Evolutionary conservation across 1,140 invertebrate genomes (phyloP), one percentile per base, ranked within the genome.

Genomic region (Eubasilissa regina): DNA sequence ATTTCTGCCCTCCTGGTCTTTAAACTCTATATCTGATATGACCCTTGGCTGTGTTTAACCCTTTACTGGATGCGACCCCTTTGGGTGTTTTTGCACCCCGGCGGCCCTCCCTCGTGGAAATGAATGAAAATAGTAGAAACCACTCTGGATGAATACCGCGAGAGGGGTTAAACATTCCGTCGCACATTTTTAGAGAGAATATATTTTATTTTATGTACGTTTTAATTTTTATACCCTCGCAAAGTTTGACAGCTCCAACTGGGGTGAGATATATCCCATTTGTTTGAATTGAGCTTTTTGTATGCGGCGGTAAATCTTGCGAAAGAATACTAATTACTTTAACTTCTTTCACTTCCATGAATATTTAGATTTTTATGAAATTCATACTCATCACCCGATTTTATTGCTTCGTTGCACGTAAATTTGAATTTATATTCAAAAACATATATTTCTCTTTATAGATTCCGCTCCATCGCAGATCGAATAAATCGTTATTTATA

Each of bases 121-220:
- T 81, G 80, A 81, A 79, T 79, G 77, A 79, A 81, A 81, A 81
- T 79, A 79, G 80, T 79, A 70, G 19, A 81, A 79, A 81, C 80
- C 77, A 72, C 77, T 72, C 56, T 47, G 48, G 66, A 53, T 66
- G 53, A 58, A 74, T 11, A 1, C 53, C 56, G 35, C 53, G 35
- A 21, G 53, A 75, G 25, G 78, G 78, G 78, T 74, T 72, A 75
- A 75, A 70, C 55, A 51, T 70, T 70, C 66, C 66, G 13, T 47
- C 47, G 66, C 13, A 70, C 74, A 55, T 25, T 51, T 51, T 73
- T 58, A n/a, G 58, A 15, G 12, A 77, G 62, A 47, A 78, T 81
- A 68, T 81, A 81, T 81, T 81, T 81, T 70, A 77, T 78, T 73
- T 73, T 43, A 58, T 74, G 35, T 56, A 53, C 64, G 77, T 77